Conservation (phyloP, 2,113 vertebrate species). For the Vidua macroura region DNA sequence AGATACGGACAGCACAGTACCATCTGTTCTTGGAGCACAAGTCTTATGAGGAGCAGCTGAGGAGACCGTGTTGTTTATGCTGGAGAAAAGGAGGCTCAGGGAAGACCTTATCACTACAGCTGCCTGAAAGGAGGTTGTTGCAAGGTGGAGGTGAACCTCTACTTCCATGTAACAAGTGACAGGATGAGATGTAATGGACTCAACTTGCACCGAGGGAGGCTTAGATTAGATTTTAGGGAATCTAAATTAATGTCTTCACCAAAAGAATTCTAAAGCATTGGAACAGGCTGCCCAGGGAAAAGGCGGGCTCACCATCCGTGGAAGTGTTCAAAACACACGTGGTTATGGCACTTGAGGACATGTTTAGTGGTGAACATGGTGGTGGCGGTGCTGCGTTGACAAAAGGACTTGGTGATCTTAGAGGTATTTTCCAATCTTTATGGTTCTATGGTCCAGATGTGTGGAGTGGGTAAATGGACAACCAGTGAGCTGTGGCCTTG, state of each 20-base stretch:
- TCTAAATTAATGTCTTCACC: neutral
- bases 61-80: neutral
- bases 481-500: neutral
- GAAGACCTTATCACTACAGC: neutral
- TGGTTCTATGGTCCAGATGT: neutral
- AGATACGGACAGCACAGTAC: neutral
- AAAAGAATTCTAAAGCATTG: neutral
- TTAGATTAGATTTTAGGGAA: neutral
- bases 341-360: neutral
- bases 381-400: neutral
- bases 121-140: neutral
- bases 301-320: no score
- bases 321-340: neutral
- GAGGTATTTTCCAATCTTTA: neutral
- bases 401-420: neutral
- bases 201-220: neutral
- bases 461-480: neutral
- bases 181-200: neutral
- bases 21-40: neutral
- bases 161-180: neutral
- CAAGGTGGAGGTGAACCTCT: neutral
- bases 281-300: neutral
- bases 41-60: neutral
- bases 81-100: neutral
- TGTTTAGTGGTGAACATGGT: neutral